These are phyloP conservation scores for Diadegma fenestrale DNA, from an alignment of 2,888 invertebrate species.

Conservation along the genomic window DNA sequence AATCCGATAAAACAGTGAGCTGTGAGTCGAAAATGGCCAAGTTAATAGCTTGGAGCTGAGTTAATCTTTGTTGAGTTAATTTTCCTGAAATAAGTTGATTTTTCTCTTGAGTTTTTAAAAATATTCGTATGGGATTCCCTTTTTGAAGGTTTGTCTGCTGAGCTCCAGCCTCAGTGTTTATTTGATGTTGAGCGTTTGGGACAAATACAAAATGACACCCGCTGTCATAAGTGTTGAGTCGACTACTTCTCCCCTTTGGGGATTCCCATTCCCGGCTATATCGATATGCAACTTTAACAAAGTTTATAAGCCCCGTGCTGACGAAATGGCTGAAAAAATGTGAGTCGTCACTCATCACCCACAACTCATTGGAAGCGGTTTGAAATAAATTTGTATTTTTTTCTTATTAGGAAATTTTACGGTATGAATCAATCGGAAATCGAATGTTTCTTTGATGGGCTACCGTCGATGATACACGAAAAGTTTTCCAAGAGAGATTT, in stretches of 20 bases:
- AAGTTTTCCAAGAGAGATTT: slow-evolving; percentile 74
- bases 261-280: slow-evolving; percentile 79
- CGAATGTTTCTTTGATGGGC: slow-evolving; percentile 73
- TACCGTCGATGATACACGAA: slow-evolving; percentile 78
- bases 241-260: slow-evolving; percentile 78
- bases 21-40: too few relatives aligned
- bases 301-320: slow-evolving; percentile 76
- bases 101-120: background rate
- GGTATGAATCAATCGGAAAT: slow-evolving; percentile 73
- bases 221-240: slow-evolving; percentile 78
- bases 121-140: background rate
- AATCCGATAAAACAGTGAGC: too few relatives aligned
- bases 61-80: too few relatives aligned
- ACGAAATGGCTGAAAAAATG: slow-evolving; percentile 70
- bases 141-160: slow-evolving; percentile 71
- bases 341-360: slow-evolving; percentile 63
- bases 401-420: slow-evolving; percentile 67
- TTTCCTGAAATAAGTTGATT: background rate
- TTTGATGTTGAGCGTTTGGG: slow-evolving; percentile 75
- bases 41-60: too few relatives aligned
- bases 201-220: slow-evolving; percentile 73
- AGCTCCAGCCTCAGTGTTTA: slow-evolving; percentile 70
- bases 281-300: slow-evolving; percentile 82
- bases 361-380: background rate
- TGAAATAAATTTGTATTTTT: background rate